These are phyloP conservation scores for Cyrtorhinus lividipennis DNA, from an alignment of 1,140 invertebrate species.

Conservation along the genomic window DNA sequence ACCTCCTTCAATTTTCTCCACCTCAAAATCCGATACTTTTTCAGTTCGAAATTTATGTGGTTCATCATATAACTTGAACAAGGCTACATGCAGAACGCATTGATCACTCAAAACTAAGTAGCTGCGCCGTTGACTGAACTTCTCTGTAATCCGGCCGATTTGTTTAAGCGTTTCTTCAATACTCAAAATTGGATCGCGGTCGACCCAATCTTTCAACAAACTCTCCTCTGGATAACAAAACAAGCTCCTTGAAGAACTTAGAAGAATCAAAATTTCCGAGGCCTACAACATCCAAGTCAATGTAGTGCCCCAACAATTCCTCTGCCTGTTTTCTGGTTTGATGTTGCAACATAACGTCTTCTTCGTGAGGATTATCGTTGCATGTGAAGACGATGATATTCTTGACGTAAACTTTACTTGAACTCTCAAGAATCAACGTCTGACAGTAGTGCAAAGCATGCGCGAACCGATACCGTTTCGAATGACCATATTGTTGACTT, in stretches of 20 bases:
- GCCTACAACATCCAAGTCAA: conserved; percentile 18
- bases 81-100: background rate
- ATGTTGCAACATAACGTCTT: background rate
- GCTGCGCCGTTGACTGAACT: background rate
- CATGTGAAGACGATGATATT: conserved; percentile 15
- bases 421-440: background rate
- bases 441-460: conserved; percentile 6
- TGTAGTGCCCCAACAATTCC: conserved; percentile 2
- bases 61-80: conserved; percentile 5
- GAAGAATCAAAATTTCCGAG: conserved; percentile 15
- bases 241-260: conserved; percentile 19
- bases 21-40: background rate
- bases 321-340: conserved; percentile 17
- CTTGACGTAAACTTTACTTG: conserved; percentile 4
- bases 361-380: conserved; percentile 15
- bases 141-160: conserved; percentile 10
- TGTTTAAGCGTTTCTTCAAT: background rate
- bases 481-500: background rate
- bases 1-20: background rate
- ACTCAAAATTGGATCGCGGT: conserved; percentile 6
- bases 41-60: conserved; percentile 3
- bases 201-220: conserved; percentile 14
- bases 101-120: conserved; percentile 7
- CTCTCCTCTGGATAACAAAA: conserved; percentile 14
- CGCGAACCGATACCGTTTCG: background rate